These are phyloP conservation scores for Odontocolon sp. DNA, from an alignment of 2,888 invertebrate species.

Conservation along the genomic window DNA sequence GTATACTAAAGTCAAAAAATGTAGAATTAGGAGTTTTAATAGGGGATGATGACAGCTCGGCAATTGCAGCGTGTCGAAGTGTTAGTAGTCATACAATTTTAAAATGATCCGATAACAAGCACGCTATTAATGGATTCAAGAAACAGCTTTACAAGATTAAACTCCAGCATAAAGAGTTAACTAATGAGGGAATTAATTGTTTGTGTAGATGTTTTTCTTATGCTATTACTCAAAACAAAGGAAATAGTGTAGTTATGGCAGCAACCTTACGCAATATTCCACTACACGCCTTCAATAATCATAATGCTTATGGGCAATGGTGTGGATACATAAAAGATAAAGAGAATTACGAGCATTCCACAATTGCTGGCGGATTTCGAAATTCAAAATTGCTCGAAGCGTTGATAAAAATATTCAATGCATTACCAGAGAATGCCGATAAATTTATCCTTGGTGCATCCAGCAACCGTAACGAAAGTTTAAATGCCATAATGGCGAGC, in stretches of 20 bases:
- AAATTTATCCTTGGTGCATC: constrained; percentile 49
- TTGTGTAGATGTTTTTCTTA: constrained; percentile 62
- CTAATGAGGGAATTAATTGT: constrained; percentile 51
- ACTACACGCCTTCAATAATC: constrained; percentile 51
- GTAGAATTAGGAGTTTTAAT: constrained; percentile 59
- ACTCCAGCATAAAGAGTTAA: constrained; percentile 42
- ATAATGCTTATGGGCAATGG: constrained; percentile 54
- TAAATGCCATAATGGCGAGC: constrained; percentile 60
- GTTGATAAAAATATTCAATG: constrained; percentile 35
- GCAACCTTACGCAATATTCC: constrained; percentile 51
- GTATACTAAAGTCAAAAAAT: constrained; percentile 34
- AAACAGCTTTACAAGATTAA: constrained; percentile 44
- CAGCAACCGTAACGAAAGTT: constrained; percentile 59
- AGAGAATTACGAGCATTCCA: constrained; percentile 37
- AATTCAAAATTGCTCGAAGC: constrained; percentile 48
- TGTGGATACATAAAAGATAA: constrained; percentile 48
- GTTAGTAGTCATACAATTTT: constrained; percentile 42
- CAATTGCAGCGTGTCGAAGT: constrained; percentile 53
- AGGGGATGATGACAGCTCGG: constrained; percentile 60
- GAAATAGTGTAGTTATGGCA: constrained; percentile 43
- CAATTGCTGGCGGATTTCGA: constrained; percentile 45
- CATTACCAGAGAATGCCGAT: constrained; percentile 47
- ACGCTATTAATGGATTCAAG: constrained; percentile 50
- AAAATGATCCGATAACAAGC: constrained; percentile 62
- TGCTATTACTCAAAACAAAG: constrained; percentile 51